Evolutionary conservation across 1,140 invertebrate genomes (phyloP).

Genomic region (Drosophila oshimai): DNA sequence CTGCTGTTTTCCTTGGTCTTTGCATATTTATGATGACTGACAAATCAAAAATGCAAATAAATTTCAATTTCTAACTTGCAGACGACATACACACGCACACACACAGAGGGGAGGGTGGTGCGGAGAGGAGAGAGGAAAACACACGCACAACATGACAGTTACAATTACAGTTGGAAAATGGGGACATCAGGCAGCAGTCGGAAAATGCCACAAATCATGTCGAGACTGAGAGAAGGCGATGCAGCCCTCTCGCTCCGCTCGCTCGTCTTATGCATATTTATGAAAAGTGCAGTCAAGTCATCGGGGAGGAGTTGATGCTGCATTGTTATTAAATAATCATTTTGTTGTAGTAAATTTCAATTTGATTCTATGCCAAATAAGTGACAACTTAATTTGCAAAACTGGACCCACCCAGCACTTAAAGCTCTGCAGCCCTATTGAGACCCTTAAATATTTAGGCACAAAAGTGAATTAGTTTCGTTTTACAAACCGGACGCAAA

Average conservation of each 20-base stretch:
- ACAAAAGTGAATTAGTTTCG: conserved; percentile 55
- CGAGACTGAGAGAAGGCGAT: conserved; percentile 15
- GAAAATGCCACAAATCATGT: conserved; percentile 68
- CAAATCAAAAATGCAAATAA: conserved; percentile 80
- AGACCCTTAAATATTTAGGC: conserved; percentile 60
- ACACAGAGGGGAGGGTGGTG: too few species aligned
- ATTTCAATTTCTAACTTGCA: conserved; percentile 75
- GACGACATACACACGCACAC: conserved; percentile 38
- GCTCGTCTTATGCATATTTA: conserved; percentile 65
- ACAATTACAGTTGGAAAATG: conserved; percentile 65
- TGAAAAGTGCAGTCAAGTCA: conserved; percentile 68
- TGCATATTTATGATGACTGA: conserved; percentile 75
- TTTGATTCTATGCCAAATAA: conserved; percentile 62
- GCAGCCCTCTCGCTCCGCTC: not conserved
- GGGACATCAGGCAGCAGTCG: conserved; percentile 49
- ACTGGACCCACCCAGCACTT: not conserved
- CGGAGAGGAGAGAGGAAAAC: not conserved
- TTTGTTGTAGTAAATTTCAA: conserved; percentile 77
- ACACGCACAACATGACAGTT: conserved; percentile 72
- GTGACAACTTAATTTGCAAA: conserved; percentile 71
- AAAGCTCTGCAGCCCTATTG: conserved; percentile 3
- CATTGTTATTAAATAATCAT: conserved; percentile 78
- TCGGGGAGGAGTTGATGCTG: conserved; percentile 4
- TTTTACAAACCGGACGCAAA: conserved; percentile 19
- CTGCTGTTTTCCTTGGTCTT: conserved; percentile 13